These are phyloP conservation scores for Magallana gigas DNA, from an alignment of 1,140 invertebrate genomes.

Conservation along the genomic window DNA sequence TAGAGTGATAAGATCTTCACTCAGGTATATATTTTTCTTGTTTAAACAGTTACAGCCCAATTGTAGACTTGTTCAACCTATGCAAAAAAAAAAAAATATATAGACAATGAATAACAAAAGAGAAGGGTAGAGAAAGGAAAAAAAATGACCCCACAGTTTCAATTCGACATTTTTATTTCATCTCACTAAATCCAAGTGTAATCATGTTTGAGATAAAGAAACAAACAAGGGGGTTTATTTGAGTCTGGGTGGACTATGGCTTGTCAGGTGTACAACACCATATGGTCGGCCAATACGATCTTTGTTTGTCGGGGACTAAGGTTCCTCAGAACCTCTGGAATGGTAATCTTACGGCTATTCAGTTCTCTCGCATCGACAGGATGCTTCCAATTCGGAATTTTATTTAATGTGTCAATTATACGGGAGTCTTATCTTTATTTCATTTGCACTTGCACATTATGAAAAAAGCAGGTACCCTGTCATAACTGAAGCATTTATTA, in stretches of 20 bases:
- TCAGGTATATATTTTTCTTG: not conserved
- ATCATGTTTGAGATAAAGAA: constrained; percentile 31
- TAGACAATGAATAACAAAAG: not conserved
- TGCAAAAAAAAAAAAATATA: not conserved
- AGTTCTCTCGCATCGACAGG: not conserved
- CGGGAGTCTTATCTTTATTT: constrained; percentile 12
- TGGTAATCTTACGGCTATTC: constrained; percentile 29
- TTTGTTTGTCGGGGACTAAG: constrained; percentile 30
- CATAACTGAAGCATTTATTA: not conserved
- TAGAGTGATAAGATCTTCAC: not conserved
- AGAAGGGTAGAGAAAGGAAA: not conserved
- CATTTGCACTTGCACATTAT: constrained; percentile 19
- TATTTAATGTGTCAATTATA: constrained; percentile 23
- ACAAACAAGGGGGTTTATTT: constrained; percentile 35
- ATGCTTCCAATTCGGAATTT: constrained; percentile 16
- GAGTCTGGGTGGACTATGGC: not conserved
- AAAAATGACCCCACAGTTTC: not conserved
- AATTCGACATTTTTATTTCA: not conserved
- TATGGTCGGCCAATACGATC: constrained; percentile 30
- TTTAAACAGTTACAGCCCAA: not conserved
- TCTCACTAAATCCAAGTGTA: not conserved
- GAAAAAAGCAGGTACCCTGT: not conserved
- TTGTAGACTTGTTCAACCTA: not conserved
- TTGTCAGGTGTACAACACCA: constrained; percentile 26
- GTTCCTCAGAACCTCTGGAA: constrained; percentile 31